A percentile compares a stretch with the other conserved stretches of the same genome.
These are phyloP conservation scores for Chelmon rostratus DNA, from an alignment of 2,797 vertebrate species.

Conservation along the genomic window DNA sequence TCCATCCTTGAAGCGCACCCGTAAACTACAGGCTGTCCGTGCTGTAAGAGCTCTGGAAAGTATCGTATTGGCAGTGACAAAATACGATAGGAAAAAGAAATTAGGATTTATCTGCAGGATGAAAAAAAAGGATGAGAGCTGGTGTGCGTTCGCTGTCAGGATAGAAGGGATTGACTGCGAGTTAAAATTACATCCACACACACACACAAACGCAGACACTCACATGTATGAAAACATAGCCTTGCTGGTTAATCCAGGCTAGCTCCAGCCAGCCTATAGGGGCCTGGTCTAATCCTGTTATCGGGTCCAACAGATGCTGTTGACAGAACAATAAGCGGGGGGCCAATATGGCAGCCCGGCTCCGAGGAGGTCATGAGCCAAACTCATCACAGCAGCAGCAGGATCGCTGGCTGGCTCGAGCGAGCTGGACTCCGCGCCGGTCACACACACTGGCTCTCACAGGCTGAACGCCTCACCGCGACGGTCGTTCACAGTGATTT, in stretches of 20 bases:
- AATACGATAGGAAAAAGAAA: conserved; percentile 30
- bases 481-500: conserved; percentile 38
- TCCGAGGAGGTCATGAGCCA: conserved; percentile 80
- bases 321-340: conserved; percentile 81
- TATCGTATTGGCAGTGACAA: conserved; percentile 6
- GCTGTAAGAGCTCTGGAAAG: conserved; percentile 4
- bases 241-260: conserved; percentile 73
- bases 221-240: conserved; percentile 52
- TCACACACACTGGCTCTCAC: conserved; percentile 62
- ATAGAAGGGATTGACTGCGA: conserved; percentile 52
- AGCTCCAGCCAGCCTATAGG: conserved; percentile 69
- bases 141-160: conserved; percentile 38
- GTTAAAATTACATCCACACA: conserved; percentile 49
- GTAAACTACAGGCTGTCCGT: background rate
- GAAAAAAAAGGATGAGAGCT: conserved; percentile 23
- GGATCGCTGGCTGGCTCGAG: conserved; percentile 66
- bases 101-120: conserved; percentile 24
- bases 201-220: conserved; percentile 17
- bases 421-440: conserved; percentile 38
- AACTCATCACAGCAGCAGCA: conserved; percentile 72
- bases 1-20: conserved; percentile 10
- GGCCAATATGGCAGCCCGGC: conserved; percentile 70
- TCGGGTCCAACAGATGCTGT: conserved; percentile 84
- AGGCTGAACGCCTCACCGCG: conserved; percentile 11
- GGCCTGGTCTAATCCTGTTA: conserved; percentile 84